These are phyloP conservation scores for Atrichornis clamosus DNA, from an alignment of 2,113 vertebrate species.

Conservation along the genomic window DNA sequence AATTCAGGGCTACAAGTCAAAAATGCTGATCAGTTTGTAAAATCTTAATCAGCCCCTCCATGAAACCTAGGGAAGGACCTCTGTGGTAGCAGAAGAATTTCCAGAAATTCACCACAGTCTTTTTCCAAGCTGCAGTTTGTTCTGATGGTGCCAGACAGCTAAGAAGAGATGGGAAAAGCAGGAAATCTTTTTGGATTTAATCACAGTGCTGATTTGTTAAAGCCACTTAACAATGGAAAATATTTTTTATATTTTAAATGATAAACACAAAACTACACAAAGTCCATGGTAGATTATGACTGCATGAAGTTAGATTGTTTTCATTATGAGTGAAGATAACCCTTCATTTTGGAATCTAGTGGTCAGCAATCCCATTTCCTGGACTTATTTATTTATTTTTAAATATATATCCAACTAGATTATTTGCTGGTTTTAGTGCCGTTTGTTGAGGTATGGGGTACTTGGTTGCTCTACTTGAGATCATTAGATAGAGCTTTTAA, in stretches of 20 bases:
- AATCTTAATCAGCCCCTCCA: constrained; percentile 69
- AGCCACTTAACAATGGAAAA: constrained; percentile 59
- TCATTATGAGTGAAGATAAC: not conserved
- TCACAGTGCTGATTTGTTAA: constrained; percentile 69
- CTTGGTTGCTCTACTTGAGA: not conserved
- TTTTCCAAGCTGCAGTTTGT: constrained; percentile 68
- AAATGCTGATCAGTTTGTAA: constrained; percentile 79
- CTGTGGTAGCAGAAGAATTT: constrained; percentile 71
- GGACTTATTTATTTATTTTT: not conserved
- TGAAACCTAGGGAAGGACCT: constrained; percentile 70
- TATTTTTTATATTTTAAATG: not conserved
- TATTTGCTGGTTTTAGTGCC: not conserved
- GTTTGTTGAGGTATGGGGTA: not conserved
- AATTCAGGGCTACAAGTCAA: constrained; percentile 73
- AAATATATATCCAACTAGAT: not conserved
- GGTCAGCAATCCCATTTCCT: not conserved
- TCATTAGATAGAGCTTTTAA: not conserved
- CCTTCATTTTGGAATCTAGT: not conserved
- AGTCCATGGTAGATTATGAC: not conserved
- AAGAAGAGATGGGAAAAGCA: constrained; percentile 72
- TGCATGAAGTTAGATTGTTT: not conserved
- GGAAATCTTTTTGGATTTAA: constrained; percentile 74
- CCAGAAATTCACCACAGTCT: constrained; percentile 73
- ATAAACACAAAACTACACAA: constrained; percentile 22
- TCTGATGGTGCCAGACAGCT: constrained; percentile 72